Conservation (phyloP, 2,113 vertebrate species). For the Podarcis muralis region DNA sequence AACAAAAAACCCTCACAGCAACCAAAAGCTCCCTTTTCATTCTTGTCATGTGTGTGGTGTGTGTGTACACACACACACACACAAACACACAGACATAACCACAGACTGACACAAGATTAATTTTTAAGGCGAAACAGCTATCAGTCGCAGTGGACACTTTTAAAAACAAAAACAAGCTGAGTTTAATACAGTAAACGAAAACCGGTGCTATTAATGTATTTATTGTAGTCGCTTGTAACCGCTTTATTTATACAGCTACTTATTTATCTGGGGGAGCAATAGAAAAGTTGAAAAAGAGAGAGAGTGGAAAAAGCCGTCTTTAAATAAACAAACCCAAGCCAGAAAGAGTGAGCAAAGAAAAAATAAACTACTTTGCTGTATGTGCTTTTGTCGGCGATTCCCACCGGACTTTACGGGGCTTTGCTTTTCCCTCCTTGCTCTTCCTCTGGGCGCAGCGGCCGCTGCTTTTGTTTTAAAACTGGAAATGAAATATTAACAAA, state of each 20-base stretch:
- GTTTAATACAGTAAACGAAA: background rate
- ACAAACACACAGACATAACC: background rate
- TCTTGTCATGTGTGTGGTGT: background rate
- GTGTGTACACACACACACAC: background rate
- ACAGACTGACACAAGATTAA: background rate
- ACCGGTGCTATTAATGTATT: background rate
- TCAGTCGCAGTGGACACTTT: background rate
- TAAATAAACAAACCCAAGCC: constrained; percentile 17
- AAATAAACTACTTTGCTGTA: constrained; percentile 34
- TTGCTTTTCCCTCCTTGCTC: constrained; percentile 32
- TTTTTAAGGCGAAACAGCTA: constrained; percentile 10
- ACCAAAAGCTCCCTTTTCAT: background rate
- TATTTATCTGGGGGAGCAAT: background rate
- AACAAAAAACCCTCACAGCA: background rate
- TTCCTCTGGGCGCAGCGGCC: constrained; percentile 24
- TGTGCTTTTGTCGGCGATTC: constrained; percentile 52
- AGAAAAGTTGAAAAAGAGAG: background rate
- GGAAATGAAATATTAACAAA: constrained; percentile 46
- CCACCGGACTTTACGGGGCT: constrained; percentile 27
- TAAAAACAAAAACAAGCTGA: background rate
- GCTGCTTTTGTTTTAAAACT: background rate
- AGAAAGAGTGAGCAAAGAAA: constrained; percentile 14
- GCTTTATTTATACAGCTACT: background rate
- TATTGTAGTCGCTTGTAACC: background rate
- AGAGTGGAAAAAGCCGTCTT: background rate